Evolutionary conservation across 2,888 invertebrate genomes (phyloP).

Genomic region (Urechis unicinctus): DNA sequence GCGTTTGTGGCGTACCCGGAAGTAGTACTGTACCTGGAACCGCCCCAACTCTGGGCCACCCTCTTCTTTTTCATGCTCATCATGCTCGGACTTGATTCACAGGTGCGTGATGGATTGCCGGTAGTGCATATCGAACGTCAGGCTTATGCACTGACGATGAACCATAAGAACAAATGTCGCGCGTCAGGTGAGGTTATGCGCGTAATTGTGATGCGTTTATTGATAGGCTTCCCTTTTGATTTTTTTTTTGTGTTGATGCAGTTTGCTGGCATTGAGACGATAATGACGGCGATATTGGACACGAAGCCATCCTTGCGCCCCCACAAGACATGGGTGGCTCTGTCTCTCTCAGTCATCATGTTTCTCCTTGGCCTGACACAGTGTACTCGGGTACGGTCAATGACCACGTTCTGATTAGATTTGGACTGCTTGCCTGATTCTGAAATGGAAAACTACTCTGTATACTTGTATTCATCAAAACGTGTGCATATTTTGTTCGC

Average conservation of each 20-base stretch:
- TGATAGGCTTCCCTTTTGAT: too few relatives aligned
- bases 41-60: conserved; percentile 35
- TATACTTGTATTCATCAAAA: neutral
- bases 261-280: conserved; percentile 23
- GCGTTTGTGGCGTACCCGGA: conserved; percentile 43
- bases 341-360: conserved; percentile 9
- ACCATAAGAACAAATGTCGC: too few relatives aligned
- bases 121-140: too few relatives aligned
- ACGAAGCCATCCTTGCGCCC: conserved; percentile 8
- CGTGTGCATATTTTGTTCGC: neutral
- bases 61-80: conserved; percentile 15
- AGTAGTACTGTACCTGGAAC: conserved; percentile 31
- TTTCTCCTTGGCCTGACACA: conserved; percentile 18
- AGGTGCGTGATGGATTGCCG: conserved; percentile 9
- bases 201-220: too few relatives aligned
- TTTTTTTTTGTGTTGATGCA: too few relatives aligned
- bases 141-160: neutral
- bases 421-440: too few relatives aligned
- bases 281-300: conserved; percentile 19
- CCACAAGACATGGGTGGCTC: conserved; percentile 9
- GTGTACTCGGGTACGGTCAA: conserved; percentile 12
- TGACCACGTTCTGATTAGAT: neutral
- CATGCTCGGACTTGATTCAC: conserved; percentile 22
- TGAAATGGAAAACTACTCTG: too few relatives aligned
- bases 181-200: too few relatives aligned